These are phyloP conservation scores for Drosophila prolongata DNA, from an alignment of 2,888 invertebrate species.

Conservation along the genomic window DNA sequence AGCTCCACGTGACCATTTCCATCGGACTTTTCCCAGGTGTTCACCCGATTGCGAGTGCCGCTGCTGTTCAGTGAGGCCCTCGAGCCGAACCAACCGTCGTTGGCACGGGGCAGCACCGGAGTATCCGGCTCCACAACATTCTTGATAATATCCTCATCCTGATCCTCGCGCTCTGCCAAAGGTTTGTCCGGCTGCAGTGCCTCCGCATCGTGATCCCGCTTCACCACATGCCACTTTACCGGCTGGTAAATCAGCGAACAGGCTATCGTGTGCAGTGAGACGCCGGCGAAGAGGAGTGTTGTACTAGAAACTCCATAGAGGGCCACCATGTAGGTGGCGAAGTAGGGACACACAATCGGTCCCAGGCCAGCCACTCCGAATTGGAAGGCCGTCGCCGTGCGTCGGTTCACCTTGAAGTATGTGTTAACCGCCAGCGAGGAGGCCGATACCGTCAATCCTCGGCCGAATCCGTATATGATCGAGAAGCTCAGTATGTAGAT, in stretches of 20 bases:
- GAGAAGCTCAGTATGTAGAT: conserved; percentile 85
- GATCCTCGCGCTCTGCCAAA: conserved; percentile 68
- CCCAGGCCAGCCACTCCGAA: conserved; percentile 90
- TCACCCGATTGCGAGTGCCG: conserved; percentile 65
- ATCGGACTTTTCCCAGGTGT: conserved; percentile 66
- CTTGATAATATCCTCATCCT: conserved; percentile 87
- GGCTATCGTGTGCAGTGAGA: conserved; percentile 88
- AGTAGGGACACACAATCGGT: conserved; percentile 89
- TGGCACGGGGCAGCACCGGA: conserved; percentile 87
- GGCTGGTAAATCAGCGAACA: conserved; percentile 90
- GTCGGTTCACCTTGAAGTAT: conserved; percentile 89
- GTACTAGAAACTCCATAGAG: conserved; percentile 88
- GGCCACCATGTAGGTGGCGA: conserved; percentile 88
- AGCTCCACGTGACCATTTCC: conserved; percentile 59
- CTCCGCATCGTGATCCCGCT: conserved; percentile 81
- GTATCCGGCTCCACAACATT: conserved; percentile 88
- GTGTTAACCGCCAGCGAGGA: conserved; percentile 90
- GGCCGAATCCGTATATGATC: conserved; percentile 84
- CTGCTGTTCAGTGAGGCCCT: conserved; percentile 73
- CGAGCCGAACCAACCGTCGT: conserved; percentile 83
- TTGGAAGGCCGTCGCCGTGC: conserved; percentile 89
- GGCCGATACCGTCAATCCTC: conserved; percentile 88
- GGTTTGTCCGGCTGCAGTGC: conserved; percentile 68
- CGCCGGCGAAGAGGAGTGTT: conserved; percentile 88
- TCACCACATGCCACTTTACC: conserved; percentile 89